These are phyloP conservation scores for Musca vetustissima DNA, from an alignment of 1,140 invertebrate species.

Conservation along the genomic window DNA sequence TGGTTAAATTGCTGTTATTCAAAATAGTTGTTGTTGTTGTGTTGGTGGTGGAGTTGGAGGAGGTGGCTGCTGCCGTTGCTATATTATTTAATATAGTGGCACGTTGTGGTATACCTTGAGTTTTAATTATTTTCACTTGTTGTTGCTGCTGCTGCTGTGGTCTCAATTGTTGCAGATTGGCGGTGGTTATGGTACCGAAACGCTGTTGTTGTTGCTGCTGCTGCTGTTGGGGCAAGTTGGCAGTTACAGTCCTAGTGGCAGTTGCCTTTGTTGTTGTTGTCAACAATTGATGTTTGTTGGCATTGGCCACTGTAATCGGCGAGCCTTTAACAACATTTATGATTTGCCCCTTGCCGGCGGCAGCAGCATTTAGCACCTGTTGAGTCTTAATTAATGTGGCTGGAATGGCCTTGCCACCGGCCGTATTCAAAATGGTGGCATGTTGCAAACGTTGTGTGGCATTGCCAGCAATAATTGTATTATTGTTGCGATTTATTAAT, in stretches of 20 bases:
- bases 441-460: slow-evolving; percentile 28
- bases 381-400: too few species aligned
- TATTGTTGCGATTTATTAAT: slow-evolving; percentile 28
- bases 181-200: background rate
- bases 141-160: background rate
- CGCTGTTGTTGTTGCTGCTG: slow-evolving; percentile 12
- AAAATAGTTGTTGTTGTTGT: background rate
- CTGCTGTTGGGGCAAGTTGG: slow-evolving; percentile 16
- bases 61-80: background rate
- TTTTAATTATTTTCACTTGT: slow-evolving; percentile 11
- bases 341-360: too few species aligned
- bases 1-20: too few species aligned
- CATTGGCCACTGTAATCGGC: too few species aligned
- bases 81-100: slow-evolving; percentile 13
- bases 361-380: too few species aligned
- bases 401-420: background rate
- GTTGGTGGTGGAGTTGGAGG: background rate
- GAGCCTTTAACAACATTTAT: too few species aligned
- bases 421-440: slow-evolving; percentile 28
- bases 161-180: slow-evolving; percentile 1
- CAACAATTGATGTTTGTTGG: background rate
- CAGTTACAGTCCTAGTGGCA: slow-evolving; percentile 7
- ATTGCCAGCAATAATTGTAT: slow-evolving; percentile 30
- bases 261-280: slow-evolving; percentile 6
- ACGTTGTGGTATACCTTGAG: slow-evolving; percentile 17